Conservation (phyloP, 2,797 vertebrate species). For the Remorina albescens region DNA sequence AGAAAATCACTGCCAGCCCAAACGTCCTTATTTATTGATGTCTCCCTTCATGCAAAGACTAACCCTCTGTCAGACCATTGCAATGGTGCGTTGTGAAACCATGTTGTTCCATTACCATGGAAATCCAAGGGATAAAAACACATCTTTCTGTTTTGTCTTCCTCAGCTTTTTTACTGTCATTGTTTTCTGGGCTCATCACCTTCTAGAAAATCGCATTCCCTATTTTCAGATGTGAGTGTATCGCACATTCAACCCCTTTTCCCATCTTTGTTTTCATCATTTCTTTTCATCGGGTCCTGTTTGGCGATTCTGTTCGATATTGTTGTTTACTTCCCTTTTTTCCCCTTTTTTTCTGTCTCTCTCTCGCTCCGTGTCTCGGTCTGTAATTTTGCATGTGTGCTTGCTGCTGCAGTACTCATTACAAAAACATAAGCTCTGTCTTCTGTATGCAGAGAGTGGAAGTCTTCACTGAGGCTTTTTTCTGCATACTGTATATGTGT, state of each 20-base stretch:
- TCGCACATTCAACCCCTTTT: conserved; percentile 16
- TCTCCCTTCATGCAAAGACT: conserved; percentile 10
- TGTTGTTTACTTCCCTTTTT: conserved; percentile 38
- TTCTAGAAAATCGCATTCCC: conserved; percentile 40
- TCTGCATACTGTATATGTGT: conserved; percentile 16
- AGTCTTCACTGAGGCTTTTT: conserved; percentile 10
- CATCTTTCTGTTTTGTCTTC: conserved; percentile 19
- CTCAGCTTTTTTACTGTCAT: conserved; percentile 36
- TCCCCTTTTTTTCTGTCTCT: background rate
- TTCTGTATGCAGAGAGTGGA: conserved; percentile 25
- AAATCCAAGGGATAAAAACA: conserved; percentile 47
- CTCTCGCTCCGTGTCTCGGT: background rate
- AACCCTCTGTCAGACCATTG: conserved; percentile 18
- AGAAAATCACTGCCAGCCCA: conserved; percentile 41
- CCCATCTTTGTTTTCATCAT: conserved; percentile 40
- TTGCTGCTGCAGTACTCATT: conserved; percentile 44
- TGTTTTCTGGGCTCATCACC: conserved; percentile 28
- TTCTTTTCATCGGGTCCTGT: conserved; percentile 45
- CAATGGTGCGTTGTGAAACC: conserved; percentile 4
- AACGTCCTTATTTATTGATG: conserved; percentile 42
- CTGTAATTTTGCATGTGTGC: conserved; percentile 26
- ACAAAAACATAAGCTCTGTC: conserved; percentile 35
- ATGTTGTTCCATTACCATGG: conserved; percentile 36
- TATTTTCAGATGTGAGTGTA: conserved; percentile 24
- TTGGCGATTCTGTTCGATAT: conserved; percentile 58